These are phyloP conservation scores for Tetranychus truncatus DNA, from an alignment of 2,888 invertebrate genomes.

Conservation along the genomic window DNA sequence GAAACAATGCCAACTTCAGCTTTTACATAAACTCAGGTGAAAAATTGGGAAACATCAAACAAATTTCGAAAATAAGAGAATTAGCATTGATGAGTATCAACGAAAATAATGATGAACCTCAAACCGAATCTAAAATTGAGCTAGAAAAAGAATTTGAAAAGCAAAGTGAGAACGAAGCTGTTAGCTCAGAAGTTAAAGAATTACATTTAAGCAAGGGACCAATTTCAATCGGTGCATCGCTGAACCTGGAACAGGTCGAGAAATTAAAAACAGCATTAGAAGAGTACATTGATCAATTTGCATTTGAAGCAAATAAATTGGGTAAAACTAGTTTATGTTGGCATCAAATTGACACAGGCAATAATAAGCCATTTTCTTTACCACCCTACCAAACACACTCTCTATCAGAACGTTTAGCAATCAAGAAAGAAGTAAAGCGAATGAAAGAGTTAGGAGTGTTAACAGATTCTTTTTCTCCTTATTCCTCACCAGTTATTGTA, in stretches of 20 bases:
- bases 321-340: neutral
- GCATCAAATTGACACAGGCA: conserved; percentile 14
- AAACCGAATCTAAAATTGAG: too few relatives aligned
- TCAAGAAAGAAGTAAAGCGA: conserved; percentile 14
- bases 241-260: neutral
- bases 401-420: conserved; percentile 9
- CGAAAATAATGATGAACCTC: too few relatives aligned
- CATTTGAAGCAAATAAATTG: neutral
- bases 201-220: too few relatives aligned
- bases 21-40: too few relatives aligned
- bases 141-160: too few relatives aligned
- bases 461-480: neutral
- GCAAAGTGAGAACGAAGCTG: too few relatives aligned
- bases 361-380: conserved; percentile 9
- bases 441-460: conserved; percentile 6
- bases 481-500: conserved; percentile 12
- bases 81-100: too few relatives aligned
- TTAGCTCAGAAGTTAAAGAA: too few relatives aligned
- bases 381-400: conserved; percentile 6
- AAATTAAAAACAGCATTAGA: neutral
- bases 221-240: too few relatives aligned
- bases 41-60: too few relatives aligned
- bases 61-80: too few relatives aligned
- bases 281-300: neutral
- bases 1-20: too few relatives aligned